phyloP scores from a whole-genome alignment of 2,797 vertebrate genomes.

The Triplophysa yarkandensis region DNA sequence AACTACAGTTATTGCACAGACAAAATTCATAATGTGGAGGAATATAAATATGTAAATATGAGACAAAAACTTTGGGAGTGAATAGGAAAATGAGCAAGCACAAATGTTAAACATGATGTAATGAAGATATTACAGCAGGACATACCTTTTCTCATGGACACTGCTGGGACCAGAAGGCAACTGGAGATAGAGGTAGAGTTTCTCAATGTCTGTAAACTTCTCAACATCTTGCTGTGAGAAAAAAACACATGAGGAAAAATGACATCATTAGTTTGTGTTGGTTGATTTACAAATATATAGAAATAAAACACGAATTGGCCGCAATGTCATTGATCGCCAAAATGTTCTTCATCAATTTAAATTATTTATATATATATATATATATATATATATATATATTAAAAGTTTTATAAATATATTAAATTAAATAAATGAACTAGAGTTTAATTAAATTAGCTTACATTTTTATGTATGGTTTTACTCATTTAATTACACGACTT shows the following conservation, averaged over 20 bases:
- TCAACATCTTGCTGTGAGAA: constrained; percentile 97
- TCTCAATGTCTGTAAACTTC: constrained; percentile 99
- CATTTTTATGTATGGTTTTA: too few species aligned
- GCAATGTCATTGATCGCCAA: background rate
- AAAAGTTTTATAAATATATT: too few species aligned
- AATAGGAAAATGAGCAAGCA: background rate
- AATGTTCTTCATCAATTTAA: too few species aligned
- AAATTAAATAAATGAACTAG: too few species aligned
- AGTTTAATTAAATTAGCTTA: too few species aligned
- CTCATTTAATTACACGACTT: too few species aligned
- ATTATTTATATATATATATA: too few species aligned
- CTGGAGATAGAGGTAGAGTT: constrained; percentile 99
- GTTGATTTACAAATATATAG: too few species aligned
- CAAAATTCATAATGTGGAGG: background rate
- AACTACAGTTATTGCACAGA: background rate
- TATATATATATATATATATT: too few species aligned
- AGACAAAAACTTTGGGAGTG: constrained; percentile 42
- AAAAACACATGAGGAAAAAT: constrained; percentile 33
- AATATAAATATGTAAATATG: constrained; percentile 48
- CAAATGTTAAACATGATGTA: background rate
- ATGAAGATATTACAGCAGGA: background rate
- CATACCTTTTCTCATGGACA: constrained; percentile 96
- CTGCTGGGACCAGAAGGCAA: constrained; percentile 99
- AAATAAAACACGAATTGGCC: too few species aligned
- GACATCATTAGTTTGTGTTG: background rate